Conservation (phyloP, 2,888 invertebrate genomes). For the Melipona beecheii region DNA sequence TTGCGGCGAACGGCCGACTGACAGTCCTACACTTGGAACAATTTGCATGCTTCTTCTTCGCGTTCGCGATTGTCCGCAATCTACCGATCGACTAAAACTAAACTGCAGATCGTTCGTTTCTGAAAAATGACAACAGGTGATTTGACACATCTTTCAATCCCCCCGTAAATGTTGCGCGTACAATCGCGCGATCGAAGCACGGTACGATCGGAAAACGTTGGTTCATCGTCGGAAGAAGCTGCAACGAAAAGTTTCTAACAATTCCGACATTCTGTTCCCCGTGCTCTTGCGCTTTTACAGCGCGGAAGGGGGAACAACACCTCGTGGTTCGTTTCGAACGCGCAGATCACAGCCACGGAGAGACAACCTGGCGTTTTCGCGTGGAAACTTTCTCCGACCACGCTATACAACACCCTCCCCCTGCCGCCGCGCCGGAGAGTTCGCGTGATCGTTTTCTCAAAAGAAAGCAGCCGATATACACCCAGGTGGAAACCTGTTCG, state of each 20-base stretch:
- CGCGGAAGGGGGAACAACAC: no score
- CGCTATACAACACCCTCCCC: conserved; percentile 53
- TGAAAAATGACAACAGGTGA: no score
- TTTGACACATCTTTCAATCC: not conserved
- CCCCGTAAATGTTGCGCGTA: no score
- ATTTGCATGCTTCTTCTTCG: no score
- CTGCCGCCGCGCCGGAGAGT: not conserved
- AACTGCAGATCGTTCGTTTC: no score
- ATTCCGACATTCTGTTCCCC: not conserved
- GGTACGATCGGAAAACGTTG: no score
- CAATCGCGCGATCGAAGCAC: no score
- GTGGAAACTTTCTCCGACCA: conserved; percentile 36
- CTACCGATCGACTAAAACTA: no score
- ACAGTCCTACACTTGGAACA: no score
- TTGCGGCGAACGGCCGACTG: not conserved
- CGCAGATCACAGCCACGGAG: not conserved
- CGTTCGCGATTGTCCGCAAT: no score
- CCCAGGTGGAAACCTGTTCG: conserved; percentile 25
- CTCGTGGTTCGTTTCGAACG: no score
- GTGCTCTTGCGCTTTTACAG: not conserved
- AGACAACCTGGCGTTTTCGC: not conserved
- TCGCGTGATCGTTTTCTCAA: conserved; percentile 52
- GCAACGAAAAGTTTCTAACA: not conserved
- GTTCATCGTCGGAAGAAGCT: not conserved
- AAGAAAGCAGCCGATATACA: conserved; percentile 35